Base-by-base conservation (phyloP, 2,113 vertebrate species). In the Gambusia holbrooki region DNA sequence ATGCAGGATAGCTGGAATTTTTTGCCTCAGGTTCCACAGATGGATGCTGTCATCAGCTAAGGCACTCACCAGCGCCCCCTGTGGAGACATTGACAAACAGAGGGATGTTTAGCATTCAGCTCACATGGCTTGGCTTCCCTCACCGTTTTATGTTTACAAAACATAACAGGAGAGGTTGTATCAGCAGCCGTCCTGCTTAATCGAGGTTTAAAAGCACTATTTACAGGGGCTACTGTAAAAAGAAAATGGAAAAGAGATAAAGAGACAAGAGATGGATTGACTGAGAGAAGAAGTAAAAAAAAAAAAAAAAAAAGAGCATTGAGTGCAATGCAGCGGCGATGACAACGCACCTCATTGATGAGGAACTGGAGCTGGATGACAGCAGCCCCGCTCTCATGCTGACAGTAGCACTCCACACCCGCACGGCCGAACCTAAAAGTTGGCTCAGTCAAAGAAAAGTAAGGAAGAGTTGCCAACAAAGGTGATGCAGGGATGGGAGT, bases 61-160 rank as follows among this genome's bases (percentile, higher is more conserved):
- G 95, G 96, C 97, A 95, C 97, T 99, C 95, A 99, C 98, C 84
- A 99, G 96, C 74, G 98, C 98, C 95, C 98, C 98, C 98, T 99
- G 77, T 14, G 8, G 73, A 19, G 2, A 79, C 13, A 69, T 62
- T 22, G 19, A 77, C 2, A 72, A 40, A 78, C 29, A 63, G 9
- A 9, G 2, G 0, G 28, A 19, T 35, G 66, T 54, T 51, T 11
- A 63, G 32, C 29, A 30, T 22, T 30, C 27, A 28, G 4, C 35
- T 9, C 22, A 17, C 48, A 35, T 51, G 61, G 13, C 6, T 68
- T 37, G 13, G 15, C 15, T n/a, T 4, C 45, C 2, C 40, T 11
- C 5, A 60, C 58, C 13, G 58, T 27, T n/a, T n/a, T 3, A 42
- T 15, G 25, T 62, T 62, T 28, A 28, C 27, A 29, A 63, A 32